Conservation (phyloP, 2,113 vertebrate species). For the Trinectes maculatus region DNA sequence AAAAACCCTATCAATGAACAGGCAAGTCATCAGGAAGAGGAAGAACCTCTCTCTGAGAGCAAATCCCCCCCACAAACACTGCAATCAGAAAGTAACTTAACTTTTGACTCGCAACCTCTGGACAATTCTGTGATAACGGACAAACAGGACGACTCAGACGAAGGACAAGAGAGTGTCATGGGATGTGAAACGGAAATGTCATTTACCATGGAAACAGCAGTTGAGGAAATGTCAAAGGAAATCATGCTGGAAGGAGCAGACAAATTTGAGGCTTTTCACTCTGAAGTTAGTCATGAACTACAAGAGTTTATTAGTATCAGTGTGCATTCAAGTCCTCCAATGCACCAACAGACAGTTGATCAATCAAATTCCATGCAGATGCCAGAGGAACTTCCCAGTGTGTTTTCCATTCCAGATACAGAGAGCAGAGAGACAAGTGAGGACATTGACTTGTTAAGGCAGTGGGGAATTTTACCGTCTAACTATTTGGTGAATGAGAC, state of each 20-base stretch:
- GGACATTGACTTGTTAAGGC: not conserved
- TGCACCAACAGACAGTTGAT: not conserved
- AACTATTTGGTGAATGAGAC: not conserved
- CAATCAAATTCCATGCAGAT: too few species aligned
- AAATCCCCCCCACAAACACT: slow-evolving; percentile 6
- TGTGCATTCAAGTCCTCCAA: too few species aligned
- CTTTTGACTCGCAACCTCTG: not conserved
- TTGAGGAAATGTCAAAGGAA: not conserved
- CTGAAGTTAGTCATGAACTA: not conserved
- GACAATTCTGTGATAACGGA: not conserved
- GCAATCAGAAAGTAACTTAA: slow-evolving; percentile 7
- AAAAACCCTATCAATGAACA: slow-evolving; percentile 3
- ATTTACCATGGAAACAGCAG: not conserved
- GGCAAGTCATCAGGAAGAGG: not conserved
- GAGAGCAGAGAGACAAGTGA: slow-evolving; percentile 9
- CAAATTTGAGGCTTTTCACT: not conserved
- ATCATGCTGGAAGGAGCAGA: not conserved
- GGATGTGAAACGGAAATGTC: not conserved
- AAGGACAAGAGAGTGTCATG: not conserved
- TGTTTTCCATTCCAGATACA: not conserved
- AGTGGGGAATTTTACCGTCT: slow-evolving; percentile 9
- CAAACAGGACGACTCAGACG: not conserved
- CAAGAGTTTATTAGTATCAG: too few species aligned
- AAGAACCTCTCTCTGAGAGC: not conserved
- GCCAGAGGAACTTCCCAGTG: not conserved